Evolutionary conservation across 2,888 invertebrate genomes (phyloP).

Genomic region (Callyntrura guangdongensis): DNA sequence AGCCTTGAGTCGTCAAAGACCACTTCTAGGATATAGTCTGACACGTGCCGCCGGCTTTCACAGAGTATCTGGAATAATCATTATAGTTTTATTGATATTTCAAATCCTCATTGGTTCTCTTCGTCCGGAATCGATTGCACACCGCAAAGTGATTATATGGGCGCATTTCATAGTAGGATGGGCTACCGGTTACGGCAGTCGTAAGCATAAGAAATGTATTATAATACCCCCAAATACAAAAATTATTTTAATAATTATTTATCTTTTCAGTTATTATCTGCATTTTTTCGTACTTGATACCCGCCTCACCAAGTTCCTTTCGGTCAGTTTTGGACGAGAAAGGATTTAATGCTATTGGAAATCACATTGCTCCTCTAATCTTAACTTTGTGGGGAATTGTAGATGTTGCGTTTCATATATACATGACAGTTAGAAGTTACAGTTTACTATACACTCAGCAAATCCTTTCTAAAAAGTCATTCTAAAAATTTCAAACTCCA

Average conservation of each 20-base stretch:
- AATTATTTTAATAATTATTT: background rate
- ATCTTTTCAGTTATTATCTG: background rate
- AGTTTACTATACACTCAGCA: background rate
- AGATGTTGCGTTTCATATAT: background rate
- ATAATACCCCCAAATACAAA: background rate
- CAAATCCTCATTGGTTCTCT: background rate
- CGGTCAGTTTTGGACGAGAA: background rate
- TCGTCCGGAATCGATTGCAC: background rate
- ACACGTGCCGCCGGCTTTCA: background rate
- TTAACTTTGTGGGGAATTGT: background rate
- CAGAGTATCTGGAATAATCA: background rate
- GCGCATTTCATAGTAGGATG: conserved; percentile 9
- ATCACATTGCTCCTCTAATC: conserved; percentile 4
- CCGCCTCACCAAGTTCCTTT: conserved; percentile 30
- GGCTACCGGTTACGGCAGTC: background rate
- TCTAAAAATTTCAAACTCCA: too few relatives aligned
- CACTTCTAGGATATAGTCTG: conserved; percentile 15
- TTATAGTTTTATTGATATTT: too few relatives aligned
- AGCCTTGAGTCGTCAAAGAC: conserved; percentile 3
- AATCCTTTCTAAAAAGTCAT: background rate
- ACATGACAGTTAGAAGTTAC: background rate
- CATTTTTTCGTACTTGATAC: conserved; percentile 1
- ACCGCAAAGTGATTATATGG: background rate
- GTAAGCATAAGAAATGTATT: background rate
- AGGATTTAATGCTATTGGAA: background rate